phyloP scores from a whole-genome alignment of 2,797 vertebrate species.

The Enteromius argenteus region DNA sequence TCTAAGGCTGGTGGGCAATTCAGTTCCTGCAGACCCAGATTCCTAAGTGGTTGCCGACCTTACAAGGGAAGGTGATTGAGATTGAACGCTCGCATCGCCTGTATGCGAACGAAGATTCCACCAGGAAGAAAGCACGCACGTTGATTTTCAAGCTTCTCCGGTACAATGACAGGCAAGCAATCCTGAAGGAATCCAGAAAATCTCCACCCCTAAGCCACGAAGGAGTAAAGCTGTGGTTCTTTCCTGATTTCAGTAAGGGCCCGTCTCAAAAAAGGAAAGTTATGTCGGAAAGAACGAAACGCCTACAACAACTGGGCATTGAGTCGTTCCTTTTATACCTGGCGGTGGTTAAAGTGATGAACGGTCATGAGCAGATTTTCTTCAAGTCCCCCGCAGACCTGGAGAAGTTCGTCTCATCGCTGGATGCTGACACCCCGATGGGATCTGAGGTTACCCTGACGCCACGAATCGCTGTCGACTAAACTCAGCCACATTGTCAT shows the following conservation, averaged over 20 bases:
- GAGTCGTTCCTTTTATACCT: no score
- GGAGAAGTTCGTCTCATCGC: not conserved
- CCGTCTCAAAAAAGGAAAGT: conserved; percentile 10
- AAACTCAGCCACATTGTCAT: no score
- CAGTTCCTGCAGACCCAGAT: no score
- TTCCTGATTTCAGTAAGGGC: not conserved
- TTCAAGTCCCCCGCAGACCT: not conserved
- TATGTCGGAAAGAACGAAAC: not conserved
- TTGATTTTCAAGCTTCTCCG: conserved; percentile 12
- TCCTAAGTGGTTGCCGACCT: no score
- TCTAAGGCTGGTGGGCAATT: no score
- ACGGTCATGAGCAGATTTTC: not conserved
- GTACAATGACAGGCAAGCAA: conserved; percentile 15
- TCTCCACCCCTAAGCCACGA: not conserved
- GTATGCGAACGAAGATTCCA: not conserved
- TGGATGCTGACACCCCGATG: no score
- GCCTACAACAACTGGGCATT: no score
- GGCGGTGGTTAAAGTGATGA: not conserved
- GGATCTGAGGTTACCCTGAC: no score
- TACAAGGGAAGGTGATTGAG: no score
- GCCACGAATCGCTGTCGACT: no score
- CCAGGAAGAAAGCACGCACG: not conserved
- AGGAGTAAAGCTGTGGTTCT: not conserved
- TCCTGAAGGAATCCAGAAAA: not conserved
- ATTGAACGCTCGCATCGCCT: no score